Evolutionary conservation across 2,113 vertebrate species (phyloP).

Genomic region (Ochotona princeps): DNA sequence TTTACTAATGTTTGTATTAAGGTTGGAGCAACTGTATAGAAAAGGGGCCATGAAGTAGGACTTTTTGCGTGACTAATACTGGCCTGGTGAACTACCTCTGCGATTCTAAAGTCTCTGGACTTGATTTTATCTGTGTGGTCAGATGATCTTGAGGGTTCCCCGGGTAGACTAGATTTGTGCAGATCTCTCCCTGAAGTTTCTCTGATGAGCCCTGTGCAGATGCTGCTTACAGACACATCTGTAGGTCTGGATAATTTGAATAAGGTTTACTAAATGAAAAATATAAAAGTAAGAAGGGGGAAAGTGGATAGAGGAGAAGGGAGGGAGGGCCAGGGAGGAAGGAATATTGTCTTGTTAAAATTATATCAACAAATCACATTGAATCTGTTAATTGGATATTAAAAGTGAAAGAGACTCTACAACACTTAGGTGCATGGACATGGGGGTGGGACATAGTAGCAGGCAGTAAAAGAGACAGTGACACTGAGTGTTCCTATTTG

Average conservation of each 20-base stretch:
- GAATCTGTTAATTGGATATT: no score
- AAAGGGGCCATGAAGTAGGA: not conserved
- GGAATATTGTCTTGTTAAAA: no score
- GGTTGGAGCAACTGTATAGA: not conserved
- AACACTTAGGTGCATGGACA: not conserved
- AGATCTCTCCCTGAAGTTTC: not conserved
- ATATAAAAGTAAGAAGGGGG: no score
- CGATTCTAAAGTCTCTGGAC: not conserved
- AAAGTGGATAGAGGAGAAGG: no score
- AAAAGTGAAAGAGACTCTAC: not conserved
- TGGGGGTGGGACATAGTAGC: not conserved
- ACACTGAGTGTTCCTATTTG: not conserved
- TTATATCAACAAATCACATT: no score
- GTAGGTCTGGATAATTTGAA: not conserved
- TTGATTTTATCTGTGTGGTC: not conserved
- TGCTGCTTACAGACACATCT: not conserved
- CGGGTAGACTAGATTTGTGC: not conserved
- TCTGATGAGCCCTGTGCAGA: not conserved
- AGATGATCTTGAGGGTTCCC: not conserved
- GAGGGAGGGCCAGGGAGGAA: no score
- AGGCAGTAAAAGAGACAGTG: not conserved
- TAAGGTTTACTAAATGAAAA: not conserved
- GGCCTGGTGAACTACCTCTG: not conserved
- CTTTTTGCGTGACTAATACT: not conserved
- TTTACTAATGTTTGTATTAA: not conserved